Percentiles rank a stretch among this genome's conserved stretches.
These are phyloP conservation scores for Tethea ocularis DNA, from an alignment of 2,888 invertebrate genomes.

Conservation along the genomic window DNA sequence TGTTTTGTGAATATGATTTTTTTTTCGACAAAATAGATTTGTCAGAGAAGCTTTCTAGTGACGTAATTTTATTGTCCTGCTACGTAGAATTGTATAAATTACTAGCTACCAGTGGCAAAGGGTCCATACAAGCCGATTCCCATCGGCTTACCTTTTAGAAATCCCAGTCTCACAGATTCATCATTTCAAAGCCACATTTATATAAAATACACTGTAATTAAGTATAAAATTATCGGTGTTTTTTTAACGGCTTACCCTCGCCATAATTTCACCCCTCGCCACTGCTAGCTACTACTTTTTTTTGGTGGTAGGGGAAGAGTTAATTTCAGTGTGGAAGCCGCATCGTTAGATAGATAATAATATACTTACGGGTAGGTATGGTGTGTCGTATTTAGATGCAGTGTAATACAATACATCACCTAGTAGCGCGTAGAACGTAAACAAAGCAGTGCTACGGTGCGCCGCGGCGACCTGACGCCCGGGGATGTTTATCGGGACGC, in stretches of 20 bases:
- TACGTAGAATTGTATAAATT: not conserved
- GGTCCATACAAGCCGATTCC: too few relatives aligned
- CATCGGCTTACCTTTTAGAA: too few relatives aligned
- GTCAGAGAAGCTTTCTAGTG: not conserved
- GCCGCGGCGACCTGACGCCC: conserved; percentile 51
- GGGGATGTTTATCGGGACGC: conserved; percentile 70
- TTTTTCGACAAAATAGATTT: not conserved
- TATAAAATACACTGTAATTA: too few relatives aligned
- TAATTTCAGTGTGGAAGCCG: not conserved
- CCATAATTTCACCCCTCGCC: too few relatives aligned
- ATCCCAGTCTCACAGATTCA: too few relatives aligned
- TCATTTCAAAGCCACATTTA: too few relatives aligned
- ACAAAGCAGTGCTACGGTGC: conserved; percentile 42
- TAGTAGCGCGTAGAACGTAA: conserved; percentile 48
- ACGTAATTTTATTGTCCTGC: not conserved
- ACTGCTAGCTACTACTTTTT: too few relatives aligned
- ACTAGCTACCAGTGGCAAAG: too few relatives aligned
- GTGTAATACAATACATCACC: conserved; percentile 46
- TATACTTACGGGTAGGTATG: conserved; percentile 6
- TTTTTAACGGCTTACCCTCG: too few relatives aligned
- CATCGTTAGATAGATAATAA: not conserved
- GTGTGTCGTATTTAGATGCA: not conserved
- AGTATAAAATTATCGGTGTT: too few relatives aligned
- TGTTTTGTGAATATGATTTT: not conserved
- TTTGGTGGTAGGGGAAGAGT: not conserved